Conservation (phyloP, 2,888 invertebrate genomes). For the Tuberolachnus salignus region DNA sequence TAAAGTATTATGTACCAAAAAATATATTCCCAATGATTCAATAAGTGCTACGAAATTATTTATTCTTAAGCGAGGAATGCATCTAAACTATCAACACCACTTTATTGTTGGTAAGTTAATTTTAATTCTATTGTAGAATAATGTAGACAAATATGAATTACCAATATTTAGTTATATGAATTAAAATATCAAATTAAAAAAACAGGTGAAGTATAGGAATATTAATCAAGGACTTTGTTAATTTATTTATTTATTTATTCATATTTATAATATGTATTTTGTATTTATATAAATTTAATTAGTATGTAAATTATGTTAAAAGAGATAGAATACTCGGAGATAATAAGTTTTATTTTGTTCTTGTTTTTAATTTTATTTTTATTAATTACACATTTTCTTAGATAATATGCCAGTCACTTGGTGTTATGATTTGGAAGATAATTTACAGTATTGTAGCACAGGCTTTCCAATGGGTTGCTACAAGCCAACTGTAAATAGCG, state of each 20-base stretch:
- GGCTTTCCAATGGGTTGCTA: constrained; percentile 99
- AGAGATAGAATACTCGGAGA: too few species aligned
- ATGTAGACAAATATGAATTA: neutral
- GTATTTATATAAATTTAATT: neutral
- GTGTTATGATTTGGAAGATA: constrained; percentile 81
- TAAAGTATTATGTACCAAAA: constrained; percentile 68
- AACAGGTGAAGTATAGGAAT: too few species aligned
- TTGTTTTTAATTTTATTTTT: neutral
- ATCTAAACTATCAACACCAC: constrained; percentile 96
- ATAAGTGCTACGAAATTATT: constrained; percentile 75
- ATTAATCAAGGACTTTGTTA: too few species aligned
- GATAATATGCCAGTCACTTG: constrained; percentile 99
- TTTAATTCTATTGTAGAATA: neutral
- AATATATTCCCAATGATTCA: constrained; percentile 72
- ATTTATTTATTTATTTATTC: too few species aligned
- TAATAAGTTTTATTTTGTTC: neutral
- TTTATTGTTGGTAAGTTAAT: constrained; percentile 79
- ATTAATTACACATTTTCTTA: constrained; percentile 61
- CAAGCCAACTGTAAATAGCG: constrained; percentile 65
- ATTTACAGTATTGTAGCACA: constrained; percentile 83
- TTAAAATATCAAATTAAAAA: too few species aligned
- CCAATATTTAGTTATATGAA: neutral
- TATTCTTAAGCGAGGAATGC: constrained; percentile 88
- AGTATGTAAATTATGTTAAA: neutral
- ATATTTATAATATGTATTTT: neutral